Base-by-base conservation (phyloP, 2,888 invertebrate species). In the Sabellastarte sp. region DNA sequence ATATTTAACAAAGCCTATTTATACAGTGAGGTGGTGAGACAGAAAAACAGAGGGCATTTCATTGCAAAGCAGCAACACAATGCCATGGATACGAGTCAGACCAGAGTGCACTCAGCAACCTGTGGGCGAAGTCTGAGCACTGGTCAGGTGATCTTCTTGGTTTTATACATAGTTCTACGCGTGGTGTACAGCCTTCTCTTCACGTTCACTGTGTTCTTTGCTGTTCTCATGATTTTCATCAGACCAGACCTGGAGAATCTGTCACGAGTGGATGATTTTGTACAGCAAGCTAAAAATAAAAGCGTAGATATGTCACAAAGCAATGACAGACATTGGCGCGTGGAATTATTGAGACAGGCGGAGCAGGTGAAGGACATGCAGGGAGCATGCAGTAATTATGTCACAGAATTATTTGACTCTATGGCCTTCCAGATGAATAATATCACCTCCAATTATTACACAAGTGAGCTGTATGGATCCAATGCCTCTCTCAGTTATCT, bases 201-300 rank as follows among this genome's bases (percentile, higher is more conserved):
- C 61, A 68, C 65, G 26, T 68, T 68, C 63, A 67, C 68, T 26
- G 59, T 60, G 1, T 66, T 66, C 61, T 68, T 64, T 58, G 74
- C 74, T 3, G 52, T 80, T 20, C 68, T 82, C 3, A 63, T 66
- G 57, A 41, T 65, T 24, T 58, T 71, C 59, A 51, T 72, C 31
- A 51, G 53, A 29, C 32, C 50, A 1, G 72, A 72, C 60, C 50
- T 68, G 33, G 33, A 51, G 20, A 26, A 51, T 24, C 29, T 71
- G 57, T 32, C 53, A 4, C 56, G 57, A 32, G 26, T 65, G 2
- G 61, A 55, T 3, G 50, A 32, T 24, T 63, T 59, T 57, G 67
- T 67, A 59, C 5, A 51, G 2, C 24, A 64, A 20, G 61, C 62
- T 41, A 50, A 60, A 28, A 71, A 71, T 56, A 28, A 26, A 20